Evolutionary conservation across 2,113 vertebrate species (phyloP).

Genomic region (Potamarius usumacintae): DNA sequence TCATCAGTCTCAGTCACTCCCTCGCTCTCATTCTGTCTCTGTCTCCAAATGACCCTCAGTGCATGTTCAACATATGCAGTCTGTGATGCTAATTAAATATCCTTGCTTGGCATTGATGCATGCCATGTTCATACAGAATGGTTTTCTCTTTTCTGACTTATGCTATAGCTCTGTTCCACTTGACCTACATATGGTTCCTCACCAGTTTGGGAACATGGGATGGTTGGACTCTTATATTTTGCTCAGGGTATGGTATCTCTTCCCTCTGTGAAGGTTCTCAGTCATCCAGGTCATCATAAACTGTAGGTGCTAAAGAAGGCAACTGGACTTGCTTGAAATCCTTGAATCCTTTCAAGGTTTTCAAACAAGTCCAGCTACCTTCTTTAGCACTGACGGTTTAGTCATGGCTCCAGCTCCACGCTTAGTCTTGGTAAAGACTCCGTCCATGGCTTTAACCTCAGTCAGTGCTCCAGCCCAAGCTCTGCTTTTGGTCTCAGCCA

Average conservation of each 20-base stretch:
- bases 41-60: not conserved
- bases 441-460: not conserved
- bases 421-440: not conserved
- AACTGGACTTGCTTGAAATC: too few relatives aligned
- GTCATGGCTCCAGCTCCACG: too few relatives aligned
- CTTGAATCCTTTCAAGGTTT: too few relatives aligned
- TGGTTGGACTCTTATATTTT: not conserved
- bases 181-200: constrained; percentile 35
- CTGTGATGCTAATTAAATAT: constrained; percentile 42
- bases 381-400: too few relatives aligned
- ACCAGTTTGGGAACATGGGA: not conserved
- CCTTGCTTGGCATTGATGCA: constrained; percentile 32
- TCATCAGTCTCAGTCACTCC: not conserved
- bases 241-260: not conserved
- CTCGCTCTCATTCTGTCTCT: not conserved
- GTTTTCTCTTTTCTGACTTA: constrained; percentile 1
- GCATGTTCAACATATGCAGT: constrained; percentile 29
- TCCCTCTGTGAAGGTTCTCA: too few relatives aligned
- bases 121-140: constrained; percentile 2
- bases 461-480: not conserved
- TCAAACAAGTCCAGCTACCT: too few relatives aligned
- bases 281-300: too few relatives aligned
- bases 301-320: too few relatives aligned
- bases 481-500: not conserved
- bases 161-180: not conserved